phyloP scores from a whole-genome alignment of 2,113 vertebrate species.

The Osmerus eperlanus region DNA sequence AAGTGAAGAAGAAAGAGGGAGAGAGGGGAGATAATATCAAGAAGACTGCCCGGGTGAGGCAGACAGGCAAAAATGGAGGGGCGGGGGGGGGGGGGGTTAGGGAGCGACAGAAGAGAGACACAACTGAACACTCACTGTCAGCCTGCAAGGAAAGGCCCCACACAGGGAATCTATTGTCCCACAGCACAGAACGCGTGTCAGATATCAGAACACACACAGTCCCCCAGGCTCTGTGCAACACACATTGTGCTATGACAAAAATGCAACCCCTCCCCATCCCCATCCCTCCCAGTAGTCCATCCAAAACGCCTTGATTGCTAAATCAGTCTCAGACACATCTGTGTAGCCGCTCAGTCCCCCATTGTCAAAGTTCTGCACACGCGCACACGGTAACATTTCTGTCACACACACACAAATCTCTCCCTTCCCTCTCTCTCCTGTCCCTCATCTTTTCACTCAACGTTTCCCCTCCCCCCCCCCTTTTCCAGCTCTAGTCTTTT shows the following conservation, averaged over 20 bases:
- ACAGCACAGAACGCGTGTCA: constrained; percentile 19
- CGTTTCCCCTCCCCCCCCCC: not conserved
- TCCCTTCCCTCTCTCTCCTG: not conserved
- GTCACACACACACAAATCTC: constrained; percentile 8
- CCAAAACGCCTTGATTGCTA: not conserved
- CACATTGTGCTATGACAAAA: constrained; percentile 35
- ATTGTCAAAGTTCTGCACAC: no score
- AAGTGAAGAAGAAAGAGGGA: not conserved
- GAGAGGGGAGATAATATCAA: constrained; percentile 15
- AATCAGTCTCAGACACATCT: not conserved
- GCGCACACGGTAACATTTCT: no score
- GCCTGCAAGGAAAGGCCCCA: constrained; percentile 38
- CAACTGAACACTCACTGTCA: constrained; percentile 37
- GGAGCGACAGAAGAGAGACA: constrained; percentile 4
- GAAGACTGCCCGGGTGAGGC: not conserved
- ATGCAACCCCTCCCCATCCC: constrained; percentile 40
- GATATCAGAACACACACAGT: constrained; percentile 29
- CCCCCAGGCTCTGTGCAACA: constrained; percentile 12
- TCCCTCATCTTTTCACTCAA: not conserved
- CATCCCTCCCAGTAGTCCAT: not conserved
- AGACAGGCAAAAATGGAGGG: not conserved
- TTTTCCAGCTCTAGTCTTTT: not conserved
- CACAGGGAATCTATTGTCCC: constrained; percentile 59
- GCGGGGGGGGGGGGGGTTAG: not conserved
- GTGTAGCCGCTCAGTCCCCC: no score